phyloP scores from a whole-genome alignment of 2,113 vertebrate species.

The Dromaius novaehollandiae region DNA sequence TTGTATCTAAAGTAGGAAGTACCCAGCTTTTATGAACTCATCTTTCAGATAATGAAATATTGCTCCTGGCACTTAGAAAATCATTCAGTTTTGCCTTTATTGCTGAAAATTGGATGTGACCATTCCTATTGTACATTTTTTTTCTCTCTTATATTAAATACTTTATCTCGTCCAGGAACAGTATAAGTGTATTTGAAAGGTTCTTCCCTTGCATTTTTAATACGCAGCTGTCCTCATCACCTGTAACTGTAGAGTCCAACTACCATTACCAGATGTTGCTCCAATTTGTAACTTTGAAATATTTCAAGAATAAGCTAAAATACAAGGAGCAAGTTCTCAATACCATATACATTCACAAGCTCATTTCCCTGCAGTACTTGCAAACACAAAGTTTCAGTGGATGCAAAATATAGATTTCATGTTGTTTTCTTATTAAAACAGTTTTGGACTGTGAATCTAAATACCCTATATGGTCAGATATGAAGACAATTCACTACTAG shows the following conservation, averaged over 20 bases:
- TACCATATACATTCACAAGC: background rate
- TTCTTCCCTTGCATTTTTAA: background rate
- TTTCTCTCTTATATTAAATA: background rate
- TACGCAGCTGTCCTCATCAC: background rate
- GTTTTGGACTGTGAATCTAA: background rate
- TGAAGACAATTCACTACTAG: slow-evolving; percentile 44
- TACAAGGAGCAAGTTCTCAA: background rate
- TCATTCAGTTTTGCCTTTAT: background rate
- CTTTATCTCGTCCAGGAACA: background rate
- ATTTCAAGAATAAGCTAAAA: background rate
- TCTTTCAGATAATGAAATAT: background rate
- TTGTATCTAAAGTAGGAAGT: background rate
- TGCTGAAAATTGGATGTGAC: background rate
- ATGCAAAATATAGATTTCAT: background rate
- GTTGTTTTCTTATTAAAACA: slow-evolving; percentile 2
- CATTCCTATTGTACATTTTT: fast-evolving
- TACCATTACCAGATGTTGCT: background rate
- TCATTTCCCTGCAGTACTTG: background rate
- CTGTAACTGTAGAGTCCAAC: background rate
- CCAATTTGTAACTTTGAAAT: background rate
- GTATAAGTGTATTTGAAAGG: background rate
- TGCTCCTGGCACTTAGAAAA: background rate
- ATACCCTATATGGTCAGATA: slow-evolving; percentile 63
- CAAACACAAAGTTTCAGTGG: background rate
- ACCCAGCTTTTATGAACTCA: background rate